Percentiles rank a stretch among this genome's conserved stretches.
These are phyloP conservation scores for Lasioglossum leucozonium DNA, from an alignment of 2,888 invertebrate species.

Conservation along the genomic window DNA sequence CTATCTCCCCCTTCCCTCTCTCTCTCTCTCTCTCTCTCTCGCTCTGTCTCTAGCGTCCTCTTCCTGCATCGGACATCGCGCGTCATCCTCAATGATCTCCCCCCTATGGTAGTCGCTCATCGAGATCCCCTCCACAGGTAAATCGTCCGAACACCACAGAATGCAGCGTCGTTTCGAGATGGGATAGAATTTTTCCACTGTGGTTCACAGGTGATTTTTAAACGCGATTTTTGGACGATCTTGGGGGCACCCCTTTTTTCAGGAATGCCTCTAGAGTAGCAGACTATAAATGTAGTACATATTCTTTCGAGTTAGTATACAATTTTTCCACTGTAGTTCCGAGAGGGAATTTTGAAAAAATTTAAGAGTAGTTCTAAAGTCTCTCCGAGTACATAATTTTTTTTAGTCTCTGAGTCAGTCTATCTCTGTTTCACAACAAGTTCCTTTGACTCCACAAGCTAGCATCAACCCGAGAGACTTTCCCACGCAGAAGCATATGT, in stretches of 20 bases:
- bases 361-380: background rate
- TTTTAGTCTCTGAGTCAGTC: background rate
- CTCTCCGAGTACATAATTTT: background rate
- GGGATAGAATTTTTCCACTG: background rate
- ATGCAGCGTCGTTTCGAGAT: background rate
- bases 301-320: too few relatives aligned
- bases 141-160: background rate
- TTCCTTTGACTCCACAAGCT: background rate
- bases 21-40: background rate
- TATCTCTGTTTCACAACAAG: background rate
- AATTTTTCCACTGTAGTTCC: background rate
- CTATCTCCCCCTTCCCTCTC: conserved; percentile 5
- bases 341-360: background rate
- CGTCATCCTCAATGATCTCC: conserved; percentile 26
- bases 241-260: background rate
- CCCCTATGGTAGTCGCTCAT: background rate
- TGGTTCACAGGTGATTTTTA: background rate
- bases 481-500: background rate
- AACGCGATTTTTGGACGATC: background rate
- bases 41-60: background rate
- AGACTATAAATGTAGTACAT: too few relatives aligned
- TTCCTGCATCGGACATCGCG: conserved; percentile 11
- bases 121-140: background rate
- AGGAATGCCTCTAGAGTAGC: background rate
- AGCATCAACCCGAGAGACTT: background rate